Evolutionary conservation across 2,888 invertebrate species (phyloP), one percentile per base, ranked within the genome.

Genomic region (Ophion ellenae): DNA sequence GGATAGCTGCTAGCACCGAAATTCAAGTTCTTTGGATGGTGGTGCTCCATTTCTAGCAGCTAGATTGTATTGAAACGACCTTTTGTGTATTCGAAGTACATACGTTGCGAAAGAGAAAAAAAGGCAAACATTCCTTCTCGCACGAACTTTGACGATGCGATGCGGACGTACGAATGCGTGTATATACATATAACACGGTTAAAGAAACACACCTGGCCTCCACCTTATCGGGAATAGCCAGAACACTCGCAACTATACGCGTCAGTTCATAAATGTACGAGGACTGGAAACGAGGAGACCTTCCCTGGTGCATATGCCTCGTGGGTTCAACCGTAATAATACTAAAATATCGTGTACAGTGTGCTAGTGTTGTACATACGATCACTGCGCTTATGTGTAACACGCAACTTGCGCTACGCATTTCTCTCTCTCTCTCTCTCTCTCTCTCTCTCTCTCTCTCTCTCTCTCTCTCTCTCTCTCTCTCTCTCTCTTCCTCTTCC

Each of bases 171-270:
- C 36, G 20, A 61, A 75, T 45, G 28, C 36, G 10, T 28, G 63
- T 36, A 36, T 20, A 57, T 64, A 67, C 57, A 20, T 36, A 71
- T 24, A 71, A 71, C 40, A 63, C 70, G 40, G 63, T 61, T 24
- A 32, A 81, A 67, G 63, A 57, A 73, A 81, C 80, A 86, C 90
- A 90, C 90, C 90, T 90, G 90, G 90, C 83, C 86, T 87, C 85
- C 17, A 61, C 67, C 89, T 90, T 90, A 90, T 90, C 90, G 69
- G 87, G 84, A 87, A 84, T 80, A 84, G 85, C 82, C 83, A 87
- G 84, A 86, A 86, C 87, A 74, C 85, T 85, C 66, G 81, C 82
- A 81, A 67, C 76, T 45, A 24, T 57, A n/a, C 76, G n/a, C 77
- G 64, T 75, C 64, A 78, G 61, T 61, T 71, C 83, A 77, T 83